These are phyloP conservation scores for Steatocranus sp. DNA, from an alignment of 2,797 vertebrate genomes.

Conservation along the genomic window DNA sequence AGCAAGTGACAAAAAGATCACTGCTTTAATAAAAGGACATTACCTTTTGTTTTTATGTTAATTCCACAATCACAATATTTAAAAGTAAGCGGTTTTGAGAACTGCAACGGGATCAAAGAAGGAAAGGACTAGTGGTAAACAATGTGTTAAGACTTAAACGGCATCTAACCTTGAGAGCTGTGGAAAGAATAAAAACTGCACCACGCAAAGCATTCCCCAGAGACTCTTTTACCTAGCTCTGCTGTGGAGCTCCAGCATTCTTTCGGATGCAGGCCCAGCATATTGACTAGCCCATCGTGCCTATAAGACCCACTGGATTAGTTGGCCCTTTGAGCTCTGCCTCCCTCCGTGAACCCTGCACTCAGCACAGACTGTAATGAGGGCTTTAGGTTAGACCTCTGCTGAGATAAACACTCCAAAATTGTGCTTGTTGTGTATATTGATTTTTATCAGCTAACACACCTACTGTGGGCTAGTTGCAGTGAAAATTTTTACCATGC, in stretches of 20 bases:
- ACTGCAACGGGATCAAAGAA: background rate
- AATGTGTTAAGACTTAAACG: constrained; percentile 41
- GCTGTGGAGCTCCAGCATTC: constrained; percentile 42
- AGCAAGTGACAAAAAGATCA: background rate
- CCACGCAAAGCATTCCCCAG: constrained; percentile 57
- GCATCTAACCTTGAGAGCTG: constrained; percentile 65
- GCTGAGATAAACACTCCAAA: constrained; percentile 61
- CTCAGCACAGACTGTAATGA: constrained; percentile 68
- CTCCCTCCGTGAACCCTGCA: constrained; percentile 47
- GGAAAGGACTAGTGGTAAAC: background rate
- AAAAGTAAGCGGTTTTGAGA: background rate
- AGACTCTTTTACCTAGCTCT: constrained; percentile 56
- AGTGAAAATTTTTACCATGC: background rate
- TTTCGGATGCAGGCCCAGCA: constrained; percentile 58
- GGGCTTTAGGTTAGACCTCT: constrained; percentile 55
- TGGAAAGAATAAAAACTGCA: constrained; percentile 54
- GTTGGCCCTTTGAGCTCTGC: constrained; percentile 57
- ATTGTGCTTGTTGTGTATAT: constrained; percentile 43
- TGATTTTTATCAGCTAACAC: constrained; percentile 52
- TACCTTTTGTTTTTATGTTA: background rate
- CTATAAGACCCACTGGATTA: constrained; percentile 70
- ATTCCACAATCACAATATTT: background rate
- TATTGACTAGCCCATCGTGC: constrained; percentile 71
- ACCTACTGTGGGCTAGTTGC: constrained; percentile 22
- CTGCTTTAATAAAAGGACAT: background rate